Conservation (phyloP, 2,888 invertebrate species). For the Lepidonotus clava region DNA sequence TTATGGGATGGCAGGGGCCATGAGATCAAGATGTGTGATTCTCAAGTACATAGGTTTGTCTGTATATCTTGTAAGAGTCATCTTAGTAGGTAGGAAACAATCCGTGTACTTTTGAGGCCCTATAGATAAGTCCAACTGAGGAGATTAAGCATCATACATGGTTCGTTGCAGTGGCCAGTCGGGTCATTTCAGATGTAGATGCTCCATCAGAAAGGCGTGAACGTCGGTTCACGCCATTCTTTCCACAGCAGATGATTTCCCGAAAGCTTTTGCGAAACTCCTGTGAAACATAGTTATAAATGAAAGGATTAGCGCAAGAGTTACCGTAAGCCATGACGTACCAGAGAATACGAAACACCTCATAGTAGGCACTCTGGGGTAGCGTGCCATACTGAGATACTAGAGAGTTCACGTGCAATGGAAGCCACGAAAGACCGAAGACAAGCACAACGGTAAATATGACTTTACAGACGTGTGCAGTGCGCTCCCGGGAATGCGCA, state of each 20-base stretch:
- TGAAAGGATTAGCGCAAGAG: constrained; percentile 63
- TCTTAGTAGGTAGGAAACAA: no score
- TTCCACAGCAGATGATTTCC: constrained; percentile 54
- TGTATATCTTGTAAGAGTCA: no score
- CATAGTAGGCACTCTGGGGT: constrained; percentile 54
- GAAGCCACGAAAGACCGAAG: constrained; percentile 62
- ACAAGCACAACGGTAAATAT: constrained; percentile 61
- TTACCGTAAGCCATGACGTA: constrained; percentile 61
- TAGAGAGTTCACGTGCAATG: constrained; percentile 62
- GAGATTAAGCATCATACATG: constrained; percentile 52
- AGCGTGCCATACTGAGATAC: constrained; percentile 54
- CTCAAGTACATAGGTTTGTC: no score
- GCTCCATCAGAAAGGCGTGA: constrained; percentile 22
- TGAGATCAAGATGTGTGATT: no score
- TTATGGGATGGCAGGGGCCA: no score
- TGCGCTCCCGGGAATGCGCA: constrained; percentile 55
- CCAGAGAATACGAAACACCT: constrained; percentile 59
- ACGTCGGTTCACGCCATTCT: not conserved
- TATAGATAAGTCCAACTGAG: no score
- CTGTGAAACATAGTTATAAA: constrained; percentile 60
- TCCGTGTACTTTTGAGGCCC: no score
- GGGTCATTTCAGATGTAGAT: constrained; percentile 39
- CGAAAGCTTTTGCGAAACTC: constrained; percentile 59
- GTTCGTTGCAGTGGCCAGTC: not conserved
- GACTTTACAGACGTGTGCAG: constrained; percentile 57